A percentile compares a stretch with the other conserved stretches of the same genome.
Evolutionary conservation across 1,140 invertebrate genomes (phyloP).

Genomic region (Trissolcus basalis): DNA sequence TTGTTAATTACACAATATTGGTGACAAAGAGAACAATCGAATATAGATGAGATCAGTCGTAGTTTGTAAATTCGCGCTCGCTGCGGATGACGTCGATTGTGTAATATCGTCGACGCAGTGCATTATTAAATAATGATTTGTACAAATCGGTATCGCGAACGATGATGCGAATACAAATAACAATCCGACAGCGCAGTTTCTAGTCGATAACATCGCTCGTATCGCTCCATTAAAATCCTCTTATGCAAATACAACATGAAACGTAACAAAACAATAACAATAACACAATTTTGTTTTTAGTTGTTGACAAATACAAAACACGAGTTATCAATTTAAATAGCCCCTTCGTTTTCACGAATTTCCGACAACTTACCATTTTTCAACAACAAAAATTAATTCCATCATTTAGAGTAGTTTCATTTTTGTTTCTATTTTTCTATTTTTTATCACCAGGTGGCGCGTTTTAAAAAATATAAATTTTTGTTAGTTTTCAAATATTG

Average conservation of each 20-base stretch:
- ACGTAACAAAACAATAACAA: not conserved
- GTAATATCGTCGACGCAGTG: constrained; percentile 30
- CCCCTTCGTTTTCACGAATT: too few species aligned
- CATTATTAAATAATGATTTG: constrained; percentile 51
- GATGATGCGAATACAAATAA: constrained; percentile 27
- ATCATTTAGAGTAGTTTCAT: too few species aligned
- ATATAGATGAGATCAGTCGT: constrained; percentile 35
- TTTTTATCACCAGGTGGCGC: too few species aligned
- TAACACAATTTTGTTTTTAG: too few species aligned
- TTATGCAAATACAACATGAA: not conserved
- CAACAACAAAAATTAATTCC: too few species aligned
- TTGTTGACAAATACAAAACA: too few species aligned
- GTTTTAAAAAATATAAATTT: too few species aligned
- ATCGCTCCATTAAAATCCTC: not conserved
- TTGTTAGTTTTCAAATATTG: too few species aligned
- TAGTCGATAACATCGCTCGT: constrained; percentile 1
- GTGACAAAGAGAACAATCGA: constrained; percentile 39
- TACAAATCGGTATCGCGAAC: constrained; percentile 23
- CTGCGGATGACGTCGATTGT: constrained; percentile 35
- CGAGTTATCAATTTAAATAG: too few species aligned
- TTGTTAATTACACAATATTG: constrained; percentile 43
- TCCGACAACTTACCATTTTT: too few species aligned
- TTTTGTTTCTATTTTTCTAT: too few species aligned
- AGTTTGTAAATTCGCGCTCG: constrained; percentile 15
- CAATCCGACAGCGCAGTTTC: not conserved